Base-by-base conservation (phyloP, 1,140 invertebrate species). In the Colletes latitarsis region DNA sequence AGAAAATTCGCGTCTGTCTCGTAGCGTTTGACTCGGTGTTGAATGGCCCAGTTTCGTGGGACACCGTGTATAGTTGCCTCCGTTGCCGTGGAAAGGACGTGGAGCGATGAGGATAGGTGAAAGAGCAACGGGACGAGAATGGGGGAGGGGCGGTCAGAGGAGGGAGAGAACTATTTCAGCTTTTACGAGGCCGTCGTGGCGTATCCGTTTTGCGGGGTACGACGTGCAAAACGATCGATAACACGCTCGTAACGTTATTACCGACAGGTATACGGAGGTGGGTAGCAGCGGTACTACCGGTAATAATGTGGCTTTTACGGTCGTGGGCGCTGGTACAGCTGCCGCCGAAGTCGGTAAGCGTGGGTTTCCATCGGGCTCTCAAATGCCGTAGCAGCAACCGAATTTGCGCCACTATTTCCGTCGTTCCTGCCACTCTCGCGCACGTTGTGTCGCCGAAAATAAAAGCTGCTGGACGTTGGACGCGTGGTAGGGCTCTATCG, bases 201-300 rank as follows among this genome's bases (percentile, higher is more conserved):
- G 83, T 90, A 88, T 90, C 88, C 88, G 88, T 88, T 91, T 91
- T 89, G 86, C 83, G 87, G 82, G 89, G 85, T 89, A 90, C 89
- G 87, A 88, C 83, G 90, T 91, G 90, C 86, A 88, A 90, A 91
- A 86, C 90, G 89, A 91, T 91, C 90, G 90, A 91, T 91, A 91
- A 90, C 89, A 88, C 77, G 83, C 86, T 89, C 89, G 89, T 90
- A 90, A 90, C 89, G 85, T 90, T 91, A 91, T 91, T 91, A 91
- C 88, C 89, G 85, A 85, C 89, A 85, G 83, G 85, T 87, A 89
- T 81, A 85, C 87, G 77, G 81, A 87, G 82, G 77, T 83, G 85
- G 83, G 86, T 88, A 88, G 85, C 82, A 83, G 81, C 87, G 84
- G 88, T 85, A 90, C 89, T 89, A 90, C 88, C 89, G 89, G 88